Evolutionary conservation across 37 sponge, comb jelly and placozoan genomes (phyloP).

Genomic region (Aplysina aerophoba): DNA sequence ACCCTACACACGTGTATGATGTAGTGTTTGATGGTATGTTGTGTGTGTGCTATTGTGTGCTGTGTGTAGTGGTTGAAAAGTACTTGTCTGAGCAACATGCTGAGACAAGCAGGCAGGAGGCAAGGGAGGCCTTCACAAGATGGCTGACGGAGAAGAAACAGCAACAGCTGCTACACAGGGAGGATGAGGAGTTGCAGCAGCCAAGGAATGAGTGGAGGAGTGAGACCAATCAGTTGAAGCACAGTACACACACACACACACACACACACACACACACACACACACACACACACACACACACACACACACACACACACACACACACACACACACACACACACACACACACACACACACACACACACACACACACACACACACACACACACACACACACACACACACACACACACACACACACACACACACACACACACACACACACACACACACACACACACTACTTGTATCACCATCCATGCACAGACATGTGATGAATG

Average conservation of each 20-base stretch:
- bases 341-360: background rate
- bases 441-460: too few species aligned
- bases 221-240: background rate
- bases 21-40: too few species aligned
- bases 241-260: too few species aligned
- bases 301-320: too few species aligned
- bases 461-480: background rate
- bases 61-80: background rate
- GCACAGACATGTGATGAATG: background rate
- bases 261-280: background rate
- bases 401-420: background rate
- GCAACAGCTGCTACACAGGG: background rate
- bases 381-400: background rate
- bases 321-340: too few species aligned
- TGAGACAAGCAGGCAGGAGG: background rate
- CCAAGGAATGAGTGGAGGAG: conserved; percentile 23
- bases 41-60: background rate
- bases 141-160: conserved; percentile 37
- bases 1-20: too few species aligned
- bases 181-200: conserved; percentile 37
- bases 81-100: background rate
- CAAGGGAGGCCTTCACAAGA: conserved; percentile 3
- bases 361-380: background rate
- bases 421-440: background rate
- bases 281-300: background rate